These are phyloP conservation scores for Dicycla oo DNA, from an alignment of 2,888 invertebrate species.

Conservation along the genomic window DNA sequence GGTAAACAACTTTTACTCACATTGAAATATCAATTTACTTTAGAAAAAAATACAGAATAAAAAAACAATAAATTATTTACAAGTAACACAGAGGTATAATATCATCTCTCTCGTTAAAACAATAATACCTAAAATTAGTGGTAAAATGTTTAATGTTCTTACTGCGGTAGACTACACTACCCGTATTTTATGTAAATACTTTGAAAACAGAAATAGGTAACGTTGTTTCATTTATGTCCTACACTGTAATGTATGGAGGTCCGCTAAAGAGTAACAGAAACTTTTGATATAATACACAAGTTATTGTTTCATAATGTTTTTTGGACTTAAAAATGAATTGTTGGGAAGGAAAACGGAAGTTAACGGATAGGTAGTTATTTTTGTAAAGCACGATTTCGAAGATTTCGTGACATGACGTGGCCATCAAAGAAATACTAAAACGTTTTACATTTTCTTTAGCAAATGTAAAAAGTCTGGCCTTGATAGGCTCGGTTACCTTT, in stretches of 20 bases:
- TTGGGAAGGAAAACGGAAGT: neutral
- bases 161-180: constrained; percentile 35
- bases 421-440: neutral
- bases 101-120: constrained; percentile 42
- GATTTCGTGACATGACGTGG: neutral
- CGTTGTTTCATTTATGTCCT: constrained; percentile 41
- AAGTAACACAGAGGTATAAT: constrained; percentile 2
- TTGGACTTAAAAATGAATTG: neutral
- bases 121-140: constrained; percentile 52
- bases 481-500: no score
- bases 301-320: constrained; percentile 37
- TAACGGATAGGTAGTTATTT: neutral
- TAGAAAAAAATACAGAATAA: neutral
- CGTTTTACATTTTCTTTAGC: no score
- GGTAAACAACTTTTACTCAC: no score
- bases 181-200: constrained; percentile 58
- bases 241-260: constrained; percentile 45
- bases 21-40: no score
- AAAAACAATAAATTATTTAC: constrained; percentile 31
- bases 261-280: constrained; percentile 22
- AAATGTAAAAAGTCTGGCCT: no score
- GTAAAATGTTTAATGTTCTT: constrained; percentile 50
- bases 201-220: constrained; percentile 53
- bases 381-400: neutral
- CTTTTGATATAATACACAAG: constrained; percentile 40